Percentiles rank a stretch among this genome's conserved stretches.
phyloP scores from a whole-genome alignment of 2,113 vertebrate species.

The Nannospalax galili region DNA sequence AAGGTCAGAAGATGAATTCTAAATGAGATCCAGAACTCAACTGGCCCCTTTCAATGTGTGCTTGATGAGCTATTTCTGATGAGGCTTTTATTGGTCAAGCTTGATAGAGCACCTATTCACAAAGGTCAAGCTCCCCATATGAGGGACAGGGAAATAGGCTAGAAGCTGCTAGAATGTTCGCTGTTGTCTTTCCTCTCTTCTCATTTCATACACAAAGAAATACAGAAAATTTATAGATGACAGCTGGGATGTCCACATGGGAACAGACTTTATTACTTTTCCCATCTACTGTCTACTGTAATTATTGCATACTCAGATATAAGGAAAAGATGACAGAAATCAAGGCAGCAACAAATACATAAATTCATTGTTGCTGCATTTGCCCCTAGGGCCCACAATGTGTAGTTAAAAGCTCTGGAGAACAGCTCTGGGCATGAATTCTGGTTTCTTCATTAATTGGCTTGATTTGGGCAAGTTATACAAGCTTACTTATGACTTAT shows the following conservation, averaged over 20 bases:
- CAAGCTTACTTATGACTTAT: background rate
- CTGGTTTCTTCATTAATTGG: background rate
- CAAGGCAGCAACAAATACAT: background rate
- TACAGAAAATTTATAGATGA: background rate
- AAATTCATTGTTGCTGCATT: background rate
- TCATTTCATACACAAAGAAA: conserved; percentile 56
- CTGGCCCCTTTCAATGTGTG: conserved; percentile 15
- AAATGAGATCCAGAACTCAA: conserved; percentile 18
- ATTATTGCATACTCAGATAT: background rate
- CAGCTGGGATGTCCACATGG: background rate
- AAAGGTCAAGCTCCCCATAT: conserved; percentile 56
- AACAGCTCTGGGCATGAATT: background rate
- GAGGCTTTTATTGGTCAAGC: conserved; percentile 51
- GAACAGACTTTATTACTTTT: background rate
- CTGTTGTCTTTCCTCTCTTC: background rate
- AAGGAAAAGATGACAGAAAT: background rate
- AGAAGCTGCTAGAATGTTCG: background rate
- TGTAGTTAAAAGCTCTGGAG: background rate
- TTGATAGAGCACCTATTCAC: conserved; percentile 56
- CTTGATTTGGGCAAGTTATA: conserved; percentile 35
- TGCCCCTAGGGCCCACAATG: rapidly evolving
- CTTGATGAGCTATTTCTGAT: conserved; percentile 73
- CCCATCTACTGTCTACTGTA: background rate
- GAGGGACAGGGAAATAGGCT: conserved; percentile 47
- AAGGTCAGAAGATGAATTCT: conserved; percentile 59